phyloP scores from a whole-genome alignment of 1,140 invertebrate genomes.

The Drosophila rufa region DNA sequence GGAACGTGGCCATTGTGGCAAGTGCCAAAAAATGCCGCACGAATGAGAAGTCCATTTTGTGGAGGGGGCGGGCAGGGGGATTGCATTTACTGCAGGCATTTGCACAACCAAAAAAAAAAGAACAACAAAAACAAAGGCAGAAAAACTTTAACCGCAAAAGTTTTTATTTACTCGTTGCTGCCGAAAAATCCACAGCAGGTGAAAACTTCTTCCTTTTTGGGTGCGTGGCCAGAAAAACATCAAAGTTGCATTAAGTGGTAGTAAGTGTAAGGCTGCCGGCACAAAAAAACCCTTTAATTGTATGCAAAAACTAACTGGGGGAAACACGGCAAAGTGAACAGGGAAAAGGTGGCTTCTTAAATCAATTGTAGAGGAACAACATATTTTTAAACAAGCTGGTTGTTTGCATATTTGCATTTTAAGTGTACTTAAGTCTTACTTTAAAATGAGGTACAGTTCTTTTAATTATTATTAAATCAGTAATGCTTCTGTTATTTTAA shows the following conservation, averaged over 20 bases:
- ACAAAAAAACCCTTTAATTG: constrained; percentile 53
- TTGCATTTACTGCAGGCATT: constrained; percentile 12
- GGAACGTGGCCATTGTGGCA: constrained; percentile 78
- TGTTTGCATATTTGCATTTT: not conserved
- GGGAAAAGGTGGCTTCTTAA: constrained; percentile 1
- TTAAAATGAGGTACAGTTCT: not conserved
- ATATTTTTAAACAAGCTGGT: not conserved
- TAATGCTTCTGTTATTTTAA: not conserved
- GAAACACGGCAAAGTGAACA: constrained; percentile 8
- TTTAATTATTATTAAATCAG: not conserved
- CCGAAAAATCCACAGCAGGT: constrained; percentile 59
- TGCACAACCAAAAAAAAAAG: constrained; percentile 26
- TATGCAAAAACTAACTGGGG: constrained; percentile 39
- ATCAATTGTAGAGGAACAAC: not conserved
- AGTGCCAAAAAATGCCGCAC: constrained; percentile 66
- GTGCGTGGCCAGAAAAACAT: constrained; percentile 64
- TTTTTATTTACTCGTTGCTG: constrained; percentile 47
- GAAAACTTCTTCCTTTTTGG: constrained; percentile 33
- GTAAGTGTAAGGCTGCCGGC: constrained; percentile 19
- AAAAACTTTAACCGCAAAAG: constrained; percentile 64
- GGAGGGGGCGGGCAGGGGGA: not conserved
- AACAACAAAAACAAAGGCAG: constrained; percentile 9
- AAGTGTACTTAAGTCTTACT: not conserved
- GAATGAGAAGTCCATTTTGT: constrained; percentile 52
- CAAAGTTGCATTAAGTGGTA: constrained; percentile 76